Base-by-base conservation (phyloP, 2,113 vertebrate species). In the Rhinopomastus cyanomelas region DNA sequence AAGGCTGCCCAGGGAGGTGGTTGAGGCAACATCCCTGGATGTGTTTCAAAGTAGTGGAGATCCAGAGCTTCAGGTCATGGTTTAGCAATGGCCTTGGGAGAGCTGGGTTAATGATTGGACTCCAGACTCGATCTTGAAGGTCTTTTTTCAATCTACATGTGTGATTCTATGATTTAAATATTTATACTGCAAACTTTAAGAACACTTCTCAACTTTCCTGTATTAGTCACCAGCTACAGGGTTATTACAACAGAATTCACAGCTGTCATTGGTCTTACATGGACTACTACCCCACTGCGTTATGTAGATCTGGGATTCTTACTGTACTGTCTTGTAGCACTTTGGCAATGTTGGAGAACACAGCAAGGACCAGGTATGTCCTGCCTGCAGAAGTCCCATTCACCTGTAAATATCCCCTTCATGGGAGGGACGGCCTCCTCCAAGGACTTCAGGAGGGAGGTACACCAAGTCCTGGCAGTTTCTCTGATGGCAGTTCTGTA, bases 321-420 rank as follows among this genome's bases (percentile, higher is more conserved):
- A 81, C 12, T 48, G 23, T 32, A 23, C 22, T 13, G 5, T 18
- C 64, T 91, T 81, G 39, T 42, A 88, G 16, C 27, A 62, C 62
- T 91, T 80, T 4, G 5, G 37, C 27, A 90, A 27, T 44, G 36
- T 4, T 60, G 51, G 16, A 52, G 34, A 67, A 22, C 16, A 10
- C 51, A 36, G 25, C 57, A 81, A 39, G 32, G 37, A 42, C 9
- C 22, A 57, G 26, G 27, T 53, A 39, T 78, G 49, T 48, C 0
- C 1, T 56, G 23, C 25, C n/a, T 61, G 68, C 67, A 79, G 52
- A 65, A 82, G 51, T 37, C 49, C 46, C 48, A 29, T 56, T 91
- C 49, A 97, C 97, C 97, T 97, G 95, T 97, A 97, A 81, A 96
- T 60, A 74, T 96, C 96, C 21, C 88, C 95, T 91, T 95, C 81